A percentile compares a stretch with the other conserved stretches of the same genome.
These are phyloP conservation scores for Cacatua alba DNA, from an alignment of 2,113 vertebrate species.

Conservation along the genomic window DNA sequence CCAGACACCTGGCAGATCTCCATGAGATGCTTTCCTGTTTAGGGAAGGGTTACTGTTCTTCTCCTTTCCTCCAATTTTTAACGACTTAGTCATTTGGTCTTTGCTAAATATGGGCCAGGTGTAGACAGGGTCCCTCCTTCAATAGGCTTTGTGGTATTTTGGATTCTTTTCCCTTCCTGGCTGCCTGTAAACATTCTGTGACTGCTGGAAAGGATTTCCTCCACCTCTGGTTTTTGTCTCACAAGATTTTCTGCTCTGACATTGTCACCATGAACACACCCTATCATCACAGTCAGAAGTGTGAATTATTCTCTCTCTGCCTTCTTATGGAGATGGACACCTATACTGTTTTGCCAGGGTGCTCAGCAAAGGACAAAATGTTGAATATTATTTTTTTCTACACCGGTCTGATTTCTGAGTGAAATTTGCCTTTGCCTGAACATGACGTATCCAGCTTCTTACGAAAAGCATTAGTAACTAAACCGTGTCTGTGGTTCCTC, in stretches of 20 bases:
- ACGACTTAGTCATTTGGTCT: not conserved
- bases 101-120: not conserved
- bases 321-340: not conserved
- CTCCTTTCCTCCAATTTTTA: not conserved
- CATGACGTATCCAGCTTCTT: not conserved
- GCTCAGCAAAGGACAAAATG: not conserved
- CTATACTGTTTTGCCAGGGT: not conserved
- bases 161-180: not conserved
- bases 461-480: not conserved
- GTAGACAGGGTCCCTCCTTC: not conserved
- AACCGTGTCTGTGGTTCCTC: not conserved
- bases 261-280: fast-evolving
- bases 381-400: not conserved
- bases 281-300: not conserved
- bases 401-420: not conserved
- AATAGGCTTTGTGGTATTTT: not conserved
- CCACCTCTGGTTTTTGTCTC: not conserved
- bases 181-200: not conserved
- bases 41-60: not conserved
- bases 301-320: not conserved
- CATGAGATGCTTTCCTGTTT: not conserved
- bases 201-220: not conserved
- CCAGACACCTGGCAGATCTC: not conserved
- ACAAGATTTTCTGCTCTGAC: not conserved
- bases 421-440: not conserved